Evolutionary conservation across 2,888 invertebrate species (phyloP).

Genomic region (Eudasyphora cyanicolor): DNA sequence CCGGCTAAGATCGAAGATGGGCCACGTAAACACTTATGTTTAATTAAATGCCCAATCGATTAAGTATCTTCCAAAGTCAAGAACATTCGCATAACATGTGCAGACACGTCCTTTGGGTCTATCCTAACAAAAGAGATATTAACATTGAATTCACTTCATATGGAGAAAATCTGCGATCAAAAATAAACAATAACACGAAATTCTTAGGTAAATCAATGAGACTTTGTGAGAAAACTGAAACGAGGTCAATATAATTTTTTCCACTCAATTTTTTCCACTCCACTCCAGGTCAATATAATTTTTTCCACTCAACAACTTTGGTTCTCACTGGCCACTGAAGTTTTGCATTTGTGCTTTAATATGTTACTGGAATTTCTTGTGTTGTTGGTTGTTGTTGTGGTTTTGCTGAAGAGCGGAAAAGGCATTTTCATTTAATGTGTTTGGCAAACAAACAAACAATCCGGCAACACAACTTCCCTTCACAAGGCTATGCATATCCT

Average conservation of each 20-base stretch:
- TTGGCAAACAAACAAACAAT: conserved; percentile 11
- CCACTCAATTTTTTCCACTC: background rate
- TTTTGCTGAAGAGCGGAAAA: background rate
- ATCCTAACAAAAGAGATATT: too few species aligned
- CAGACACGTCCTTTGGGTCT: too few species aligned
- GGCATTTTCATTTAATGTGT: conserved; percentile 11
- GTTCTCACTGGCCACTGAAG: background rate
- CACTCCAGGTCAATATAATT: too few species aligned
- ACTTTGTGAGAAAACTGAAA: background rate
- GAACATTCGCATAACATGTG: background rate
- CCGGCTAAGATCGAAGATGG: too few species aligned
- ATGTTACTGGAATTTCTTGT: background rate
- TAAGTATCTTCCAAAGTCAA: background rate
- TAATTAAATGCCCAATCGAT: conserved; percentile 13
- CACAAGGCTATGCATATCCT: background rate
- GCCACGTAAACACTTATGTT: background rate
- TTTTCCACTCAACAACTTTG: background rate
- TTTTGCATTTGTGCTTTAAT: conserved; percentile 17
- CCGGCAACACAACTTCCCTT: background rate
- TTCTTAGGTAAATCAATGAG: background rate
- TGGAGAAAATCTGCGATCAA: background rate
- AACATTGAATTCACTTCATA: conserved; percentile 1
- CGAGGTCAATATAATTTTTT: too few species aligned
- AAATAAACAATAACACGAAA: background rate
- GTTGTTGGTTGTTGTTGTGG: background rate